Base-by-base conservation (phyloP, 2,113 vertebrate genomes). In the Atlantisia rogersi region DNA sequence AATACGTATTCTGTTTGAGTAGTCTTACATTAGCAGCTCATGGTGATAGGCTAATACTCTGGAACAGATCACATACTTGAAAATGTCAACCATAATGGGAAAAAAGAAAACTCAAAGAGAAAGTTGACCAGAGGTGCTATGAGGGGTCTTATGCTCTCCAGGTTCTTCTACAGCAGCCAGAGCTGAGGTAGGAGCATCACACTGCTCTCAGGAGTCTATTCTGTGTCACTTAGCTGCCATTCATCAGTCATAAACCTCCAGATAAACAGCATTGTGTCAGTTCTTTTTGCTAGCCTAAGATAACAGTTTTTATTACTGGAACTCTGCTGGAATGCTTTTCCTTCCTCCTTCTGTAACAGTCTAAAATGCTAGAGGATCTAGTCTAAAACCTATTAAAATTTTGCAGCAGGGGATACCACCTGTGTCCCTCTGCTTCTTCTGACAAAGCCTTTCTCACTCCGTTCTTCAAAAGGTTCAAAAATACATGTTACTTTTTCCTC, bases 221-320 rank as follows among this genome's bases (percentile, higher is more conserved):
- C 35, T 63, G 70, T 86, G 90, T 82, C 70, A 24, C 75, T 86
- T 44, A 53, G 46, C 93, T 95, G 93, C 80, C 78, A 79, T 90
- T 90, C 82, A 68, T 64, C 64, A 83, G n/a, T 55, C 92, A 74
- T 17, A 94, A 94, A 84, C 83, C 79, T 83, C 60, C 75, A 44
- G 75, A 85, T 82, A 90, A 96, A 94, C 59, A 68, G 65, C 39
- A n/a, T 48, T 84, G 81, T 80, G 59, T 82, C 63, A 74, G 69
- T 76, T 80, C 92, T 97, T 94, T 95, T 95, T 96, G 88, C 65
- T 76, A 90, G 67, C 28, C 40, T 46, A 62, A 96, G 95, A 95
- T 96, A 97, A 96, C 93, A 82, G 2, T 69, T 94, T 92, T 95
- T 95, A 81, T 96, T 96, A 91, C 71, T 90, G 52, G 19, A 86